A percentile compares a stretch with the other conserved stretches of the same genome.
Evolutionary conservation across 2,113 vertebrate genomes (phyloP).

Genomic region (Acanthisitta chloris): DNA sequence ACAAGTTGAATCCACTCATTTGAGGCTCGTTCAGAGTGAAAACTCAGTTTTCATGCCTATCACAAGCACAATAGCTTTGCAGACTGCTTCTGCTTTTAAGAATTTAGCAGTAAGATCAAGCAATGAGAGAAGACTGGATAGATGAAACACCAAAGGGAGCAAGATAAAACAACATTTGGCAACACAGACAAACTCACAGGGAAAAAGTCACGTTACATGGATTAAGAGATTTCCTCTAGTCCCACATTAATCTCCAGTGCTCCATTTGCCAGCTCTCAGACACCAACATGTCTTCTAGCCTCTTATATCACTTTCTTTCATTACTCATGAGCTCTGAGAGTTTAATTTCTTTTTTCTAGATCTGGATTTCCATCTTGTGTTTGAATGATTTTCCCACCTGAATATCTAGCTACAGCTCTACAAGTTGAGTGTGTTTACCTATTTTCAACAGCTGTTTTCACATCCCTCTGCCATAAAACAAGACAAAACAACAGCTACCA

Average conservation of each 20-base stretch:
- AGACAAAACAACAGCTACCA: background rate
- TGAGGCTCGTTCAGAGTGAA: background rate
- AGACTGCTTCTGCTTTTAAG: background rate
- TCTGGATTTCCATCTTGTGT: background rate
- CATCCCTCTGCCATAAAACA: background rate
- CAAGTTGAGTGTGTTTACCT: background rate
- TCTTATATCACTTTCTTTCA: background rate
- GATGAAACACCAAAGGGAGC: background rate
- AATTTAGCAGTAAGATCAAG: background rate
- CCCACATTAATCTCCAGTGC: background rate
- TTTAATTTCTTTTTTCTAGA: background rate
- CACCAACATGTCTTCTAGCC: background rate
- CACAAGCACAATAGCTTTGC: background rate
- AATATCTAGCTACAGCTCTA: background rate
- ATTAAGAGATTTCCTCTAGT: background rate
- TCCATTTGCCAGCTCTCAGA: background rate
- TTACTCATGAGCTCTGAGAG: background rate
- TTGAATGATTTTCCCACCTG: background rate
- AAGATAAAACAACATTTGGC: background rate
- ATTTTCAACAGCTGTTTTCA: background rate
- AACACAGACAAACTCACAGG: background rate
- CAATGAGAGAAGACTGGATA: background rate
- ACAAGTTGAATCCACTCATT: background rate
- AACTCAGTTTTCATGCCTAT: background rate
- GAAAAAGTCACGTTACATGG: fast-evolving